Percentiles rank a stretch among this genome's conserved stretches.
phyloP scores from a whole-genome alignment of 2,888 invertebrate genomes.

The Campaea margaritaria region DNA sequence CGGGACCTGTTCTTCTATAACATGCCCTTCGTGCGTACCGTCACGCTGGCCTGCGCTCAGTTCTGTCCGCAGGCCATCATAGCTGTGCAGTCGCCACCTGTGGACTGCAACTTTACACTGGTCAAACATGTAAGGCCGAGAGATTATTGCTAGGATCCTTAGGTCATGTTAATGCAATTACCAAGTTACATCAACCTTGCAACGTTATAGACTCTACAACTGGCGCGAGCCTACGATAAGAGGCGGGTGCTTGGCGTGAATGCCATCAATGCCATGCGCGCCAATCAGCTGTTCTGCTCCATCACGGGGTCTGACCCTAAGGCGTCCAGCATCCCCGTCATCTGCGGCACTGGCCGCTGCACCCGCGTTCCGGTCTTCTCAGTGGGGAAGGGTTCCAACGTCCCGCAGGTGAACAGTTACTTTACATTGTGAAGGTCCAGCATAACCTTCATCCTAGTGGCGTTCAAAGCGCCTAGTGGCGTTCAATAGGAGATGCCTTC shows the following conservation, averaged over 20 bases:
- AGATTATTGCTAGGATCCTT: not conserved
- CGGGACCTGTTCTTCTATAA: constrained; percentile 73
- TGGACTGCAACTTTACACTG: constrained; percentile 74
- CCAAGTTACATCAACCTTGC: no score
- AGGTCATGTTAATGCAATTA: no score
- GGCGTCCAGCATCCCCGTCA: constrained; percentile 57
- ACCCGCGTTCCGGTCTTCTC: constrained; percentile 78
- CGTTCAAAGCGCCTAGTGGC: no score
- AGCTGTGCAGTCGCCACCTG: constrained; percentile 76
- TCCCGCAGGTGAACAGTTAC: constrained; percentile 60
- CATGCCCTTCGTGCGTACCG: constrained; percentile 68
- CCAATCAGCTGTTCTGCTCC: constrained; percentile 73
- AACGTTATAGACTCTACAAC: constrained; percentile 62
- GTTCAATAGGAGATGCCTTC: no score
- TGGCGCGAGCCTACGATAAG: constrained; percentile 59
- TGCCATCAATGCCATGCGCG: constrained; percentile 74
- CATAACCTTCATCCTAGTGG: no score
- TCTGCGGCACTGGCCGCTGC: constrained; percentile 71
- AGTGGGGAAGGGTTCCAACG: constrained; percentile 58
- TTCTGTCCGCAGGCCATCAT: constrained; percentile 72
- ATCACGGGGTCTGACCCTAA: constrained; percentile 63
- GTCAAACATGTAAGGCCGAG: constrained; percentile 66
- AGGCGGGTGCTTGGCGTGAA: constrained; percentile 73
- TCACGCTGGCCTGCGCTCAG: constrained; percentile 63
- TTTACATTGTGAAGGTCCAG: no score